Evolutionary conservation across 2,797 vertebrate genomes (phyloP).

Genomic region (Neosilurus hyrtlii): DNA sequence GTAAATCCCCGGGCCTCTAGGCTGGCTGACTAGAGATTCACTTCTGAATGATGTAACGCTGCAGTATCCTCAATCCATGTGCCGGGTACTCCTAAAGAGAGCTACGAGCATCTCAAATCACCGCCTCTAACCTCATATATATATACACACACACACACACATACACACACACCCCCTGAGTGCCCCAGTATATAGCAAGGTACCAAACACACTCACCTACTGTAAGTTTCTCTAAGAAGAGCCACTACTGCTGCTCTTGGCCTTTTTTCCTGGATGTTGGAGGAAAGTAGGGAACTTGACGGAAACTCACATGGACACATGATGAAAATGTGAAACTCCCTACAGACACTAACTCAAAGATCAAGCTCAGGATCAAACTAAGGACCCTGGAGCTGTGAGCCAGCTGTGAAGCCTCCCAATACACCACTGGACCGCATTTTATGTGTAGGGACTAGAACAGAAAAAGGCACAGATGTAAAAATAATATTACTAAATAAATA

Average conservation of each 20-base stretch:
- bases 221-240: no score
- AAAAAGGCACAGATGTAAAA: constrained; percentile 1
- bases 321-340: not conserved
- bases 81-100: not conserved
- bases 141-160: not conserved
- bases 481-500: not conserved
- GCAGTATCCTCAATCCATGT: constrained; percentile 4
- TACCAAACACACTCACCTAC: no score
- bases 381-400: not conserved
- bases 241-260: no score
- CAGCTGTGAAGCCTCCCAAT: not conserved
- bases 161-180: not conserved
- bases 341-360: not conserved
- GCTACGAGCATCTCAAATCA: constrained; percentile 5
- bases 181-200: not conserved
- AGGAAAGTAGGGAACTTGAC: not conserved
- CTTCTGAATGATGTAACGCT: constrained; percentile 7
- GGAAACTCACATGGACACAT: not conserved
- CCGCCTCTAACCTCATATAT: constrained; percentile 7
- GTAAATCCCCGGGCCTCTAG: not conserved
- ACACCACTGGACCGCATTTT: not conserved
- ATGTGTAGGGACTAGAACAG: not conserved
- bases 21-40: constrained; percentile 2
- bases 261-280: not conserved
- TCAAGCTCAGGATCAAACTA: not conserved